phyloP scores from a whole-genome alignment of 2,113 vertebrate genomes.

The Agelaius tricolor region DNA sequence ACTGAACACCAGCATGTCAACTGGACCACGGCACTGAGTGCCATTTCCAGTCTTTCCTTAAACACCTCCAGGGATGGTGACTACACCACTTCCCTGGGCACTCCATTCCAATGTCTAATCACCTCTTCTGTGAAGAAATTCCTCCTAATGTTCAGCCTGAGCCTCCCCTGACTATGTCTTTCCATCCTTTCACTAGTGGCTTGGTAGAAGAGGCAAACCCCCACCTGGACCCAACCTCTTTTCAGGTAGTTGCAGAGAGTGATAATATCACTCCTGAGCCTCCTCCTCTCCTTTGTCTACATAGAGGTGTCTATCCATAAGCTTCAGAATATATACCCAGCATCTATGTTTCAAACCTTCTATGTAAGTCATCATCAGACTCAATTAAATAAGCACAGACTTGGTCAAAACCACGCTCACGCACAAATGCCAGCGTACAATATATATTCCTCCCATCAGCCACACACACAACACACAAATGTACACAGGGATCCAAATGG shows the following conservation, averaged over 20 bases:
- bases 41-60: not conserved
- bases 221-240: not conserved
- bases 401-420: fast-evolving
- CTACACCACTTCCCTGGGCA: not conserved
- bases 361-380: not conserved
- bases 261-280: not conserved
- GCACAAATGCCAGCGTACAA: fast-evolving
- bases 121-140: not conserved
- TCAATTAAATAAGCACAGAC: not conserved
- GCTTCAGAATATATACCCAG: not conserved
- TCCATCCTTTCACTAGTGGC: not conserved
- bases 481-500: not conserved
- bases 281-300: not conserved
- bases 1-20: not conserved
- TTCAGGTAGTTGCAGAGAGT: not conserved
- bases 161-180: not conserved
- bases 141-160: not conserved
- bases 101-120: not conserved
- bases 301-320: not conserved
- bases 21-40: not conserved
- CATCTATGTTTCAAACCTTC: not conserved
- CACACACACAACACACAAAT: not conserved
- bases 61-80: not conserved
- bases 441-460: not conserved
- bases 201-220: not conserved